Evolutionary conservation across 2,888 invertebrate genomes (phyloP), one percentile per base, ranked within the genome.

Genomic region (Ichneumoninae sp.): DNA sequence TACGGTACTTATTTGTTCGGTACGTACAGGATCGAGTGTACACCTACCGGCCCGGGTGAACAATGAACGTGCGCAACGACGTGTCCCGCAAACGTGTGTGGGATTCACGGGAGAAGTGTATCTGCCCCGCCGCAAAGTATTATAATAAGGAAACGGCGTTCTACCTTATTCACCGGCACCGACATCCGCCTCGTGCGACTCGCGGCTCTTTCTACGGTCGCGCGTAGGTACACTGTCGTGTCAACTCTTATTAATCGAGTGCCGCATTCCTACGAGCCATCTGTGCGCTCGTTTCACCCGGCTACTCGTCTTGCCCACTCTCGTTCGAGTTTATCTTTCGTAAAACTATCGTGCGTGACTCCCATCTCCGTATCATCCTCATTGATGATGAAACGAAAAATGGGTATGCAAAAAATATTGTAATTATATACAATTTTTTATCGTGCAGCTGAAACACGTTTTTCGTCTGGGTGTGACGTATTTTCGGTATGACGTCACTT

Each of bases 181-280:
- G 22, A 40, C 40, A 54, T 33, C 26, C 22, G 33, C 30, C n/a
- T 63, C n/a, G 52, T 3, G 63, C 30, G 30, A 30, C 60, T 60
- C 60, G 60, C 60, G 33, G 33, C 63, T 33, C 63, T 63, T 63
- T n/a, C 26, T 63, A 19, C 26, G 10, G 16, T 26, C 60, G 26
- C 30, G 63, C 30, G 30, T 13, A 30, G 16, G 63, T 33, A 26
- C 36, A 57, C 73, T 60, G 16, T 75, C 52, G 50, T 75, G 75
- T 75, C 75, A 65, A 65, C 75, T 75, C 65, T 75, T 65, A 75
- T 75, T 65, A 75, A 75, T 75, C 75, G 75, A 65, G 65, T 52
- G 22, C 75, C 52, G 75, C 75, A 75, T 75, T 65, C 75, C 75
- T 22, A 2, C 7, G 65, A 65, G 26, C 63, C 75, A 75, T 75